Evolutionary conservation across 2,113 vertebrate species (phyloP).

Genomic region (Tinamus guttatus): DNA sequence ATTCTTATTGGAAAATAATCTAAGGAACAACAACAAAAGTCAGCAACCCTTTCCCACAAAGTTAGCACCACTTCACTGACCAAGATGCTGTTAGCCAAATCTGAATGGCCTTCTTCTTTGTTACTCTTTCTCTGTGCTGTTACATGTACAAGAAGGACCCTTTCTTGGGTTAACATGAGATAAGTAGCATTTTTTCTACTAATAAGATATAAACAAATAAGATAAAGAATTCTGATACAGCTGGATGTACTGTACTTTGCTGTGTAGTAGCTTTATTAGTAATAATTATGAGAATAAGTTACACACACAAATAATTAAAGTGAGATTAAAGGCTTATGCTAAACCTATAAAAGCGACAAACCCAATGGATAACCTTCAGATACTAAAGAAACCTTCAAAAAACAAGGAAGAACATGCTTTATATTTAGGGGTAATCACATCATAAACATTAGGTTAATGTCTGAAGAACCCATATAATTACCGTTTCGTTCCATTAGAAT

Average conservation of each 20-base stretch:
- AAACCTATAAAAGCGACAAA: slow-evolving; percentile 12
- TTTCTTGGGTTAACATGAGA: background rate
- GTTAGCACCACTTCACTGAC: background rate
- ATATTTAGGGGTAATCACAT: background rate
- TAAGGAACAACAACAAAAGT: background rate
- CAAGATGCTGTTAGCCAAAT: background rate
- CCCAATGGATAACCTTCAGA: background rate
- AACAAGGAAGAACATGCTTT: background rate
- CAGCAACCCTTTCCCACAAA: background rate
- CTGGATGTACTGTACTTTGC: background rate
- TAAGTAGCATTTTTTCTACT: slow-evolving; percentile 1
- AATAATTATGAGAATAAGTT: slow-evolving; percentile 34
- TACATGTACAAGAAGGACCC: background rate
- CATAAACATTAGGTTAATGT: background rate
- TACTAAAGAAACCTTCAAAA: slow-evolving; percentile 10
- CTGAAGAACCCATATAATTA: background rate
- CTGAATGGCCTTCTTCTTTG: background rate
- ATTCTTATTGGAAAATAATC: background rate
- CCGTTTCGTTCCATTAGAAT: background rate
- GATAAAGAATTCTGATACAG: slow-evolving; percentile 29
- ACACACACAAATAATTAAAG: slow-evolving; percentile 36
- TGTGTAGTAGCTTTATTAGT: slow-evolving; percentile 10
- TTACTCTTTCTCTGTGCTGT: background rate
- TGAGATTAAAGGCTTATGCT: slow-evolving; percentile 31
- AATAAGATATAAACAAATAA: slow-evolving; percentile 38